These are phyloP conservation scores for Crambe crambe DNA, from an alignment of 37 sponge, comb jelly and placozoan species.

Conservation along the genomic window DNA sequence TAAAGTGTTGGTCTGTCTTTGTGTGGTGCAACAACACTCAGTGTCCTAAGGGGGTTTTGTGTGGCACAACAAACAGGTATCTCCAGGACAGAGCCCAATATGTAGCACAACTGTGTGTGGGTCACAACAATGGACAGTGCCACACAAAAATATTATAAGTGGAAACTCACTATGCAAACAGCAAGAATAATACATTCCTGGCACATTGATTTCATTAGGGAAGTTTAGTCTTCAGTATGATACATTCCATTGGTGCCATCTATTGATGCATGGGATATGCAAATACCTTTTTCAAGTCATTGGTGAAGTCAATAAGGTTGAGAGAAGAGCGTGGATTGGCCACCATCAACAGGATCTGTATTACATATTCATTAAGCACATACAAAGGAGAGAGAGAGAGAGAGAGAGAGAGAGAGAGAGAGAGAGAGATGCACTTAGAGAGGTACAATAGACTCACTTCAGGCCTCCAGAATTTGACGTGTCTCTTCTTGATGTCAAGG, in stretches of 20 bases:
- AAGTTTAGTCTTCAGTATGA: no score
- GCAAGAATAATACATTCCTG: no score
- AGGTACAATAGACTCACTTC: slow-evolving; percentile 41
- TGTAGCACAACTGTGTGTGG: background rate
- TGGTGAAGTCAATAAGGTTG: slow-evolving; percentile 86
- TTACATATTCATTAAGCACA: background rate
- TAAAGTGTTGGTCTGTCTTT: no score
- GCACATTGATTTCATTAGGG: no score
- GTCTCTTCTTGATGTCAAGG: slow-evolving; percentile 92
- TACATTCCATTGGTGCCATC: no score
- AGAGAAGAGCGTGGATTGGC: slow-evolving; percentile 88
- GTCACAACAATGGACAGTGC: background rate
- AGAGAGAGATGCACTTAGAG: background rate
- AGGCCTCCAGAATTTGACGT: slow-evolving; percentile 98
- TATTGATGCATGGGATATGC: background rate
- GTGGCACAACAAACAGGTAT: no score
- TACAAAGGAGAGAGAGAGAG: background rate
- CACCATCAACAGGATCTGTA: slow-evolving; percentile 86
- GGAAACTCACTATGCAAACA: no score
- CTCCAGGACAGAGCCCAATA: background rate
- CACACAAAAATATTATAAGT: no score
- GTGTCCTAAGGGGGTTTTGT: no score
- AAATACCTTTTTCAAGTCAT: slow-evolving; percentile 93
- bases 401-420: background rate
- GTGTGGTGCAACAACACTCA: no score